phyloP scores from a whole-genome alignment of 2,888 invertebrate genomes.

The Abrostola tripartita region DNA sequence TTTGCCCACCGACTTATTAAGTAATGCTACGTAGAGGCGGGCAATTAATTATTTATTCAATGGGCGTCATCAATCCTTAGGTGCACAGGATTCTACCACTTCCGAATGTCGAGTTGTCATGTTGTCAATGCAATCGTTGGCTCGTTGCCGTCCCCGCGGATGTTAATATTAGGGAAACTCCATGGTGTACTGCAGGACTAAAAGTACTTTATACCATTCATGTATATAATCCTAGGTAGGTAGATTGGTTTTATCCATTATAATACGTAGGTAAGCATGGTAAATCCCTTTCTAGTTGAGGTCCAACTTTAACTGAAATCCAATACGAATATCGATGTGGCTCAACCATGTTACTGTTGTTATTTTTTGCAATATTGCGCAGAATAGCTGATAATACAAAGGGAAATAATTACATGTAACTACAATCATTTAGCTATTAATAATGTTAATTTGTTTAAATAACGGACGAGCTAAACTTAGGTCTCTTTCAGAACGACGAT shows the following conservation, averaged over 20 bases:
- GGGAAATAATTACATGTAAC: constrained; percentile 14
- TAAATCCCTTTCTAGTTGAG: neutral
- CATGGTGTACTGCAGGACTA: neutral
- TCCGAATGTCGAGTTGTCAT: constrained; percentile 15
- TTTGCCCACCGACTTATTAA: constrained; percentile 17
- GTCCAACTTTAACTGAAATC: constrained; percentile 8
- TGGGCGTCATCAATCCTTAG: constrained; percentile 35
- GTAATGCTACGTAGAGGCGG: constrained; percentile 18
- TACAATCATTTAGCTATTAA: constrained; percentile 14
- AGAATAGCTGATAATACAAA: constrained; percentile 11
- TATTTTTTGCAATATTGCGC: constrained; percentile 19
- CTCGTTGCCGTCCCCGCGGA: neutral
- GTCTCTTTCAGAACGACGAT: constrained; percentile 20
- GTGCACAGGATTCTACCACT: constrained; percentile 27
- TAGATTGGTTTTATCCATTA: too few relatives aligned
- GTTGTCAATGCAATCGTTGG: neutral
- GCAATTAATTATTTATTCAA: constrained; percentile 51
- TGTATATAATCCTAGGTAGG: too few relatives aligned
- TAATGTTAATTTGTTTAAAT: too few relatives aligned
- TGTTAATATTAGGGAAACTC: neutral
- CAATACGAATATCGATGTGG: constrained; percentile 11
- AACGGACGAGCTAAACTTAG: constrained; percentile 13
- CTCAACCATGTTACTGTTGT: constrained; percentile 19
- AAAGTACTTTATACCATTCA: neutral
- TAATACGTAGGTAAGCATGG: too few relatives aligned